These are phyloP conservation scores for Eudasyphora cyanicolor DNA, from an alignment of 2,888 invertebrate genomes.

Conservation along the genomic window DNA sequence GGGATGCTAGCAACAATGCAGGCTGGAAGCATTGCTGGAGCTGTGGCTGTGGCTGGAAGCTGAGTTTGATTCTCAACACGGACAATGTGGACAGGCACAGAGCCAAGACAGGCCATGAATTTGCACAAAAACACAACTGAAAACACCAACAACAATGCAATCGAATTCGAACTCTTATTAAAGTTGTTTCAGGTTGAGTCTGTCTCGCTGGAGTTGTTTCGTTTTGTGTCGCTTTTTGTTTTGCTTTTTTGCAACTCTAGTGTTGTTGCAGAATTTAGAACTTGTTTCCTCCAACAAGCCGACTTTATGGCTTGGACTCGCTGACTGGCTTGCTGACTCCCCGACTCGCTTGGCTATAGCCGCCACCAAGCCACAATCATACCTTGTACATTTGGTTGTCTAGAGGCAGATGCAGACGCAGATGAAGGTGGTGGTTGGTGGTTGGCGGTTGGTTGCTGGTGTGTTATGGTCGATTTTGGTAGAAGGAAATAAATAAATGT, in stretches of 20 bases:
- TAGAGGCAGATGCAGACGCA: slow-evolving; percentile 11
- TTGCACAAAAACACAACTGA: slow-evolving; percentile 2
- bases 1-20: not conserved
- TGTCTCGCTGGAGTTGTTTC: slow-evolving; percentile 36
- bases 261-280: slow-evolving; percentile 50
- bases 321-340: too few species aligned
- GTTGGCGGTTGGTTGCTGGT: not conserved
- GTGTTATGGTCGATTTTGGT: not conserved
- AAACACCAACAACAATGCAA: not conserved
- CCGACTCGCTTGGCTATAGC: too few species aligned
- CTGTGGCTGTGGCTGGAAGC: not conserved
- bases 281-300: slow-evolving; percentile 57
- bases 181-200: slow-evolving; percentile 2
- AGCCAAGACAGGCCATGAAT: slow-evolving; percentile 8
- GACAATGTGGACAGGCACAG: not conserved
- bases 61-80: slow-evolving; percentile 24
- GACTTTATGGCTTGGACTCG: slow-evolving; percentile 47
- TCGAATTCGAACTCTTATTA: slow-evolving; percentile 36
- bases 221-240: too few species aligned
- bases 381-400: slow-evolving; percentile 17
- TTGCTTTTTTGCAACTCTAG: slow-evolving; percentile 34
- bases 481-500: slow-evolving; percentile 44
- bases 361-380: slow-evolving; percentile 16
- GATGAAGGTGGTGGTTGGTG: not conserved
- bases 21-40: not conserved